Base-by-base conservation (phyloP, 1,140 invertebrate species). In the Camponotus floridanus region DNA sequence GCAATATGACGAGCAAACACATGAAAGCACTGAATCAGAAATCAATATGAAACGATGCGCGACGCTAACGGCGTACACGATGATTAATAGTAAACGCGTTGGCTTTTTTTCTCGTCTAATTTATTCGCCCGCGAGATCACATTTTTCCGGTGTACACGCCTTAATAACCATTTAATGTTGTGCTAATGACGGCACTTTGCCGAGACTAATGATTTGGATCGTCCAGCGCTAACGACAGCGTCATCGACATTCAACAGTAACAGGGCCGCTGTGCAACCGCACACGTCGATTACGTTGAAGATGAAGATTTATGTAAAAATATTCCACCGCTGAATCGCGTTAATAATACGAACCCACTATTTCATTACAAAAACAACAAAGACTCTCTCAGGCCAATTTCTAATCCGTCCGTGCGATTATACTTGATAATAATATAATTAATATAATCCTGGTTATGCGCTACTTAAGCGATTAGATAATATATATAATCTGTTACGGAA, bases 281-380 rank as follows among this genome's bases (percentile, higher is more conserved):
- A 73, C 79, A 74, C 79, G 55, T 83, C 68, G 79, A 73, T 74
- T 45, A 48, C 26, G 39, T 48, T 39, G 68, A 61, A 45, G 68
- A 83, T 73, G 68, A 83, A 83, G 68, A 83, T 83, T 83, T 83
- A 83, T 83, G 79, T 83, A 83, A 83, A 83, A 83, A 83, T 83
- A 83, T 83, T 83, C 79, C n/a, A 83, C 55, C 68, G 55, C 33
- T 83, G 55, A 83, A 83, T 83, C 55, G 79, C 31, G 39, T 42
- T 83, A 83, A 74, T 83, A 83, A 45, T 74, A 83, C 68, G 26
- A 70, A 83, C 55, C 61, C 15, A 36, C 55, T 62, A 21, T 71
- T 83, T 61, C 55, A 74, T 74, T 73, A 73, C 42, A 83, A 83
- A 83, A 83, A 83, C 55, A 18, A 51, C 48, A 33, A 48, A 26